These are phyloP conservation scores for Drosophila kurseongensis DNA, from an alignment of 1,140 invertebrate species.

Conservation along the genomic window DNA sequence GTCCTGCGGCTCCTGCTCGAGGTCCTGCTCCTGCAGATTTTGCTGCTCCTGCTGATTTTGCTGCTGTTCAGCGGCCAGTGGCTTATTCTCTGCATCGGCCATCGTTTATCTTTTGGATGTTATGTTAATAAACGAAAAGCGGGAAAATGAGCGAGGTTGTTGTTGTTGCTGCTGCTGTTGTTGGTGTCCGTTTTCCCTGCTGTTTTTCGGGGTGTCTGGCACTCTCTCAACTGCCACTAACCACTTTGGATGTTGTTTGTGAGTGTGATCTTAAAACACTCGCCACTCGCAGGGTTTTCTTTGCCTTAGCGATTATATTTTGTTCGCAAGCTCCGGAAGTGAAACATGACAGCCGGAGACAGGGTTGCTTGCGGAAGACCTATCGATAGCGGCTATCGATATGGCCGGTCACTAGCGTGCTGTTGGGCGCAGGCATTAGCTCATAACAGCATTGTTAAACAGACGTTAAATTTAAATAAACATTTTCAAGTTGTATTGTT, in stretches of 20 bases:
- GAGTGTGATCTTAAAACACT: slow-evolving; percentile 84
- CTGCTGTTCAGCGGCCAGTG: slow-evolving; percentile 75
- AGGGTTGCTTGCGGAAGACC: slow-evolving; percentile 37
- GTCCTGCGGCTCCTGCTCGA: slow-evolving; percentile 61
- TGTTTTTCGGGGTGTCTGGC: slow-evolving; percentile 49
- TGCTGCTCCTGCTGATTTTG: slow-evolving; percentile 54
- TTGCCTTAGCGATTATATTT: slow-evolving; percentile 75
- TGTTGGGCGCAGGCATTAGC: neutral
- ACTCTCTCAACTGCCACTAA: slow-evolving; percentile 83
- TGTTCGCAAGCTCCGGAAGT: slow-evolving; percentile 79
- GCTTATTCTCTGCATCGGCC: slow-evolving; percentile 83
- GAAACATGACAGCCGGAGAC: slow-evolving; percentile 71
- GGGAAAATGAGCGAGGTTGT: slow-evolving; percentile 30
- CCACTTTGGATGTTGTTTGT: slow-evolving; percentile 81
- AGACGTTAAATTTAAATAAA: neutral
- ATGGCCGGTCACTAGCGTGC: neutral
- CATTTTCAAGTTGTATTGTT: no score
- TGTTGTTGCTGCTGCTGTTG: slow-evolving; percentile 23
- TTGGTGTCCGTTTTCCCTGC: slow-evolving; percentile 49
- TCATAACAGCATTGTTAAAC: neutral
- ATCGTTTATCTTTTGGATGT: slow-evolving; percentile 55
- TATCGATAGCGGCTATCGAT: slow-evolving; percentile 42
- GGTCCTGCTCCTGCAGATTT: slow-evolving; percentile 45
- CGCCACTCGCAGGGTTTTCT: slow-evolving; percentile 83
- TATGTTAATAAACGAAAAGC: slow-evolving; percentile 36